These are phyloP conservation scores for Eupithecia insigniata DNA, from an alignment of 2,888 invertebrate species.

Conservation along the genomic window DNA sequence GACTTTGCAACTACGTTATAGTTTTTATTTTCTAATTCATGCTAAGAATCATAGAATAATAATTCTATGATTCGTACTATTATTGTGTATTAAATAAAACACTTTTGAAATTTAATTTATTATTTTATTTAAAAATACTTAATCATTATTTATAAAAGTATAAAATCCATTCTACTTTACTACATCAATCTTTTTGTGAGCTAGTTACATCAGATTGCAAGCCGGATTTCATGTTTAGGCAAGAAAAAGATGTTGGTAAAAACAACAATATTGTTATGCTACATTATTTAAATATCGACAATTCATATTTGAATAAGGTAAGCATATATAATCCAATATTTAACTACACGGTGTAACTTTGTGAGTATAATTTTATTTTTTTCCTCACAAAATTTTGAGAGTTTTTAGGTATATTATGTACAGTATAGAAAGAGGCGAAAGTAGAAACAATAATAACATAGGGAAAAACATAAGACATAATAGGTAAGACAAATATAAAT, in stretches of 20 bases:
- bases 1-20: neutral
- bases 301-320: neutral
- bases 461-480: neutral
- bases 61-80: neutral
- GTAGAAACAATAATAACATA: neutral
- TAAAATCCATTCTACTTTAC: conserved; percentile 53
- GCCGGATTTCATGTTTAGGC: conserved; percentile 7
- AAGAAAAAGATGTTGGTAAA: conserved; percentile 1
- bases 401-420: neutral
- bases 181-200: conserved; percentile 26
- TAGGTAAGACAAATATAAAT: neutral
- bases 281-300: neutral
- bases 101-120: conserved; percentile 36
- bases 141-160: conserved; percentile 77
- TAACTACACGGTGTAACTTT: neutral
- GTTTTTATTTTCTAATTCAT: neutral
- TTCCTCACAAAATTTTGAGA: too few species aligned
- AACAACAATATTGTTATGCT: neutral
- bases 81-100: conserved; percentile 21
- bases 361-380: too few species aligned
- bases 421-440: too few species aligned
- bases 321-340: neutral
- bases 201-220: conserved; percentile 31
- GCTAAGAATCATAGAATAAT: neutral
- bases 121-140: conserved; percentile 77